Evolutionary conservation across 2,888 invertebrate genomes (phyloP), one percentile per base, ranked within the genome.

Genomic region (Loripinus fragilis): DNA sequence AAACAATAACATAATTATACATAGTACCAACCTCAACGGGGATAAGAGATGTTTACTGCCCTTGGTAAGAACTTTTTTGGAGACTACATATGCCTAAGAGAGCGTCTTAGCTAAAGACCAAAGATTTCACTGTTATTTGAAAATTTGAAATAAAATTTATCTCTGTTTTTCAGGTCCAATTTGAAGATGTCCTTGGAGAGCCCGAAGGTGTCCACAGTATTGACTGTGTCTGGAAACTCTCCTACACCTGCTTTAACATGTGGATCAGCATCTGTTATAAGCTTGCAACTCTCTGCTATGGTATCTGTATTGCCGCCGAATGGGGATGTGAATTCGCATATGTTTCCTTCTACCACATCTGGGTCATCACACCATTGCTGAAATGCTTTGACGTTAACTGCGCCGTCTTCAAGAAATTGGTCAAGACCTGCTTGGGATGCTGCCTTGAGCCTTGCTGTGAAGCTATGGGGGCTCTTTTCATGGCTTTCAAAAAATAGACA

Each of bases 151-250:
- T 8, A 42, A 42, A 12, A 12, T 42, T 50, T 73, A 77, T 82
- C n/a, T n/a, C n/a, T 45, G 76, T n/a, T n/a, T n/a, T n/a, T n/a
- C n/a, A 90, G 90, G 88, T 88, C 25, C 50, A 67, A 8, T 90
- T 89, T 52, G 90, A 90, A 64, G 90, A 92, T 76, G 85, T 88
- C 8, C 70, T 90, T 48, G 88, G 85, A 0, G 89, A 89, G 64
- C 89, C 89, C 15, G 90, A 90, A n/a, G 86, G 88, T 30, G 82
- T 81, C 20, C 86, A 88, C 78, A 88, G 88, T 70, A 78, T 96
- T 0, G 96, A 96, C 91, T 96, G 96, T 92, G 95, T 96, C 66
- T 96, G 96, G 96, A 94, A 95, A n/a, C 93, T 96, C 64, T 95
- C 96, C 88, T 94, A 95, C 89, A 81, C 68, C 12, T 89, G 96